Evolutionary conservation across 2,797 vertebrate genomes (phyloP), one percentile per base, ranked within the genome.

Genomic region (Pteropus rufus): DNA sequence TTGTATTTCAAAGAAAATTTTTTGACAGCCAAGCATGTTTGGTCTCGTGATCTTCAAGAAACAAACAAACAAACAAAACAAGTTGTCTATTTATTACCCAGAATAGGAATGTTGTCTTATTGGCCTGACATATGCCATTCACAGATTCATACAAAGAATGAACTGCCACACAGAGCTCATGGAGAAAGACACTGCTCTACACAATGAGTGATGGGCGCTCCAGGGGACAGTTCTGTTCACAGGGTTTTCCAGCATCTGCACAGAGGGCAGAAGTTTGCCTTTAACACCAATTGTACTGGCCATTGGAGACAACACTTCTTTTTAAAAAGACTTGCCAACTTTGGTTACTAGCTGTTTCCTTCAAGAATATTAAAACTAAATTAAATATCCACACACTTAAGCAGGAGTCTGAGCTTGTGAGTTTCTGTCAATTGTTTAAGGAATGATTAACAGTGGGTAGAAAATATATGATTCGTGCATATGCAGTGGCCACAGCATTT

Each of bases 111-210:
- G 95, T 94, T 56, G 21, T 95, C 96, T 97, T 97, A 96, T 56
- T 94, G 93, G 95, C 94, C 95, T 97, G 96, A 96, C 93, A 96
- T 86, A 3, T 85, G 97, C 94, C 96, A 97, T 96, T 98, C 93
- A 97, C 52, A 21, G 19, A 97, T 85, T 91, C 94, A 96, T 88
- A 96, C 95, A 98, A 97, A 98, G 97, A 92, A 95, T 94, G 94
- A 83, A 97, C 96, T 97, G 89, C 94, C 69, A 64, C 73, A 56
- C 0, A 31, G 41, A 41, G 93, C 86, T 93, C 95, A 93, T 31
- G 80, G 95, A 96, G 92, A 97, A 97, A 96, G 95, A 97, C 97
- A 91, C 95, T 64, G 96, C 94, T 88, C 75, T 65, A 86, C 83
- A 96, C 95, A 96, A 92, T 95, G 96, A 97, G 93, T 62, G 97